Evolutionary conservation across 2,797 vertebrate genomes (phyloP), one percentile per base, ranked within the genome.

Genomic region (Pogoniulus pusillus): DNA sequence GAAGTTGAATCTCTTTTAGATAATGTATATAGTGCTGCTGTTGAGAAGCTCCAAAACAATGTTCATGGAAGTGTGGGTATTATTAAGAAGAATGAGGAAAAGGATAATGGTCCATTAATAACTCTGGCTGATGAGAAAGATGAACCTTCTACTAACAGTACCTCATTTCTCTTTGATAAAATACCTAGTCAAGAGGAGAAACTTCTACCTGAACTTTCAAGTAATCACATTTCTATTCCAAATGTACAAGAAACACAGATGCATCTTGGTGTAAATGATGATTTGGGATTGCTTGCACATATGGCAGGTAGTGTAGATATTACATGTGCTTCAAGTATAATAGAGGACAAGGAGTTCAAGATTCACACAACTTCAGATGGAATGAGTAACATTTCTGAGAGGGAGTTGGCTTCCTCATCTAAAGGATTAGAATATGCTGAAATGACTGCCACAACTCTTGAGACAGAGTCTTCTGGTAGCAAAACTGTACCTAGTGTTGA

Each of bases 41-140:
- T 99, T 58, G 98, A 99, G 95, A 99, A 99, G 77, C 98, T 99
- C 27, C 99, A 99, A 63, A 98, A 98, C 91, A 98, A 97, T 59
- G 98, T 98, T 64, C 97, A 98, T 85, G 97, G 97, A 89, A 91
- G 97, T 85, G 97, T 99, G 90, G 98, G 98, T 26, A 97, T 98
- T 55, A 97, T 98, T 72, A 98, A 98, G 89, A 98, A 98, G 93
- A 98, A 97, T 43, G 98, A 99, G 57, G 98, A 98, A 43, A 99
- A 99, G 94, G 97, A 98, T 93, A 98, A 98, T 83, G 99, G 99
- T 26, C 99, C 99, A 0, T 97, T 99, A 94, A 99, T 99, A 96
- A 99, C 99, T 6, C 89, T 99, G 80, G 99, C 98, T 30, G 99
- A 99, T 79, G 99, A 99, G 95, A 99, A 99, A 95, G 99, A 99